These are phyloP conservation scores for Anguilla rostrata DNA, from an alignment of 2,113 vertebrate species.

Conservation along the genomic window DNA sequence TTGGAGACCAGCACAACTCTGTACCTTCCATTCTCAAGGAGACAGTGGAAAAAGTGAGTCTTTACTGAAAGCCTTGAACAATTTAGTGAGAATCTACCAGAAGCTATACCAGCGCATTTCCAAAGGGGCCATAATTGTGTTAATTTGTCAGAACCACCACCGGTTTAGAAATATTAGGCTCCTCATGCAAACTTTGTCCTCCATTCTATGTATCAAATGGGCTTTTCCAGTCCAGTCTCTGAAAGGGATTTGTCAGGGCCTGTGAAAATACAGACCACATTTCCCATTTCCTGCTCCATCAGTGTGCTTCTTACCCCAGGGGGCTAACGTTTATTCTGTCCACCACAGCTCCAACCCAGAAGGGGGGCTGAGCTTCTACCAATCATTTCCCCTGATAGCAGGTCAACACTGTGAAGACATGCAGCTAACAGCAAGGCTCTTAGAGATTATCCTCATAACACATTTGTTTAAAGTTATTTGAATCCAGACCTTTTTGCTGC, in stretches of 20 bases:
- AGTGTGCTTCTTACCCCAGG: not conserved
- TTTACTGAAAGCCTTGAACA: not conserved
- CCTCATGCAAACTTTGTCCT: not conserved
- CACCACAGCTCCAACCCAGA: not conserved
- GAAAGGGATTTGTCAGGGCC: not conserved
- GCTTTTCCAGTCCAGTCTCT: not conserved
- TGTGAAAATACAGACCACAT: not conserved
- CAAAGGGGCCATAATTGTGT: not conserved
- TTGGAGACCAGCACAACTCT: not conserved
- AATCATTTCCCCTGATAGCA: not conserved
- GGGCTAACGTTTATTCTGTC: not conserved
- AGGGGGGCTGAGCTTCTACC: not conserved
- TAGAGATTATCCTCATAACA: not conserved
- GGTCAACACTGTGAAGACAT: not conserved
- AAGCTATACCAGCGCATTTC: not conserved
- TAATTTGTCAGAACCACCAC: not conserved
- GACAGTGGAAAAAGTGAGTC: not conserved
- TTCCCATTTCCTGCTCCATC: not conserved
- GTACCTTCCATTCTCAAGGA: not conserved
- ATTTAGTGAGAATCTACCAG: constrained; percentile 5
- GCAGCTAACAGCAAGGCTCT: not conserved
- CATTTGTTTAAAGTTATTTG: not conserved
- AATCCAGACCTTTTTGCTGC: not conserved
- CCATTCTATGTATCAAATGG: not conserved
- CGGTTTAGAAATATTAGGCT: not conserved